A percentile compares a stretch with the other conserved stretches of the same genome.
Conservation (phyloP, 2,888 invertebrate genomes). For the Caenorhabditis imperialis region DNA sequence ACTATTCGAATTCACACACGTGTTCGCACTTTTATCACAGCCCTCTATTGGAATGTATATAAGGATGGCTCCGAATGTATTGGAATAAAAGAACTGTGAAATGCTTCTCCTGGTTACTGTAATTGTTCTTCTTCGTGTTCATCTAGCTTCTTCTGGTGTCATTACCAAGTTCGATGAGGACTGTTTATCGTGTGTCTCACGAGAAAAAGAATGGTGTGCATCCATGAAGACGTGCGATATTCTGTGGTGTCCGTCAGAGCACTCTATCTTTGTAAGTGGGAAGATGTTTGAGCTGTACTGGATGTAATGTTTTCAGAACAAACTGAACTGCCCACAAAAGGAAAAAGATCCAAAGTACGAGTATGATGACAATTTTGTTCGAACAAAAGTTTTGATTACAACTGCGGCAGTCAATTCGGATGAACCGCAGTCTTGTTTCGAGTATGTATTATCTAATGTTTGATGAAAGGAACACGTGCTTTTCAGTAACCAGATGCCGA, state of each 20-base stretch:
- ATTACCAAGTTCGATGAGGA: slow-evolving; percentile 28
- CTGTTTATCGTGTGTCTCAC: slow-evolving; percentile 23
- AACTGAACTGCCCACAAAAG: slow-evolving; percentile 35
- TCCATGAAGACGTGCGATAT: slow-evolving; percentile 38
- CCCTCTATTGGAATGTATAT: no score
- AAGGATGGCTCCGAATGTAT: no score
- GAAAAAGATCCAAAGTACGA: slow-evolving; percentile 24
- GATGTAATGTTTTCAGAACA: slow-evolving; percentile 16
- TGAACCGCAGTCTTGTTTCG: slow-evolving; percentile 37
- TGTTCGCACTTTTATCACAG: no score
- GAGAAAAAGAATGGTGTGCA: slow-evolving; percentile 32
- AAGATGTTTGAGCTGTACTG: no score
- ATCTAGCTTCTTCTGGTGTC: slow-evolving; percentile 6
- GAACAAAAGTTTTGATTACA: slow-evolving; percentile 36
- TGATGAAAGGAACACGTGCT: no score
- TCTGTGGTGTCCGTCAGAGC: slow-evolving; percentile 18
- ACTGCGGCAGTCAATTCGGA: slow-evolving; percentile 38
- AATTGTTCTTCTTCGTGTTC: background rate
- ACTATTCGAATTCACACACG: no score
- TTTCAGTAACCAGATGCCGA: slow-evolving; percentile 43
- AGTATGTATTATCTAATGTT: slow-evolving; percentile 14
- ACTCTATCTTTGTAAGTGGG: slow-evolving; percentile 29
- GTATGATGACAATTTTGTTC: slow-evolving; percentile 38
- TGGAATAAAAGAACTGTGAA: no score
- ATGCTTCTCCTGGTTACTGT: background rate